Evolutionary conservation across 2,113 vertebrate species (phyloP), one percentile per base, ranked within the genome.

Genomic region (Halichoeres trimaculatus): DNA sequence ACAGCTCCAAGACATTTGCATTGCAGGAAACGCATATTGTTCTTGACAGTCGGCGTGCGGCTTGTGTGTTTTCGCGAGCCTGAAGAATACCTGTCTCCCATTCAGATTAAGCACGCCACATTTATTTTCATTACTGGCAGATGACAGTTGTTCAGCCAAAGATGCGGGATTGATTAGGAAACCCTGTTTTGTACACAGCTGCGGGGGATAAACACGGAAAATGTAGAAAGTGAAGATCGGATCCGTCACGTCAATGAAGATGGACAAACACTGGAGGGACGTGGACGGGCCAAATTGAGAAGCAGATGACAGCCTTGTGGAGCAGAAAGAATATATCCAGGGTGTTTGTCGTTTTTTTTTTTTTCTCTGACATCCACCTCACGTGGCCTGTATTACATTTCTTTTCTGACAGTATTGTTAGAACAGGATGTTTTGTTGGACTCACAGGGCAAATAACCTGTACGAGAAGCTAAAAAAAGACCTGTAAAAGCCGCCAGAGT

Each of bases 101-200:
- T 55, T 38, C 82, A 76, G 68, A 85, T 85, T 79, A 79, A 64
- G 72, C 57, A 48, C 4, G 83, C 73, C 74, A 1, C 90, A 93
- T 93, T 91, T 90, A 88, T 93, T 91, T 93, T 91, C 88, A 91
- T 93, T 92, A 91, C 85, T 50, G 75, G 78, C 86, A 85, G 87
- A 80, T 92, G 91, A 91, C 91, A 90, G 83, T 84, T 78, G 79
- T 74, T 85, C 82, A 78, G 74, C 80, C 78, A 69, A n/a, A 77
- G 79, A 86, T 77, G 61, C 36, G 8, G 81, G 82, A 85, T 72
- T 91, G 88, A 91, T 92, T 80, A 87, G 84, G 69, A 86, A 88
- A 81, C 62, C 59, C 59, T 67, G 76, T 83, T 86, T 82, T 78
- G 66, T 76, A 62, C 83, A 64, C 62, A 68, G 77, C 80, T 78